Evolutionary conservation across 2,888 invertebrate species (phyloP), one percentile per base, ranked within the genome.

Genomic region (Diadegma fenestrale): DNA sequence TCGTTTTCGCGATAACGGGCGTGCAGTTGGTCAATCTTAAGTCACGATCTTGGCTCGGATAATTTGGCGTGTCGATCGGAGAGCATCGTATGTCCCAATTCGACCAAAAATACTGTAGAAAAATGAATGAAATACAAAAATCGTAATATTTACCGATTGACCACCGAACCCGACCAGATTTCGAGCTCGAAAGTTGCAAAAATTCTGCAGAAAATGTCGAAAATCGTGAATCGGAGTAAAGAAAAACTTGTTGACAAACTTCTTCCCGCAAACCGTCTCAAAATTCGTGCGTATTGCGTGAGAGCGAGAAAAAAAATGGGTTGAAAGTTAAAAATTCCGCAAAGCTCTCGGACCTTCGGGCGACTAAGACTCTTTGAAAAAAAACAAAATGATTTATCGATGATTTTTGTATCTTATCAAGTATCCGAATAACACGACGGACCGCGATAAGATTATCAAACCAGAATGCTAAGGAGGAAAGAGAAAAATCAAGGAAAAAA

Each of bases 381-480:
- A 54, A 90, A 90, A 90, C 90, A 90, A 91, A 75, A 75, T 90
- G 87, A 84, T 86, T 78, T 91, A 91, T 92, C 77, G 77, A 77
- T 66, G 76, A 76, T 77, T 54, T 77, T 76, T 66, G 37, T 77
- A 77, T 77, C 77, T 77, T 77, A 77, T 77, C 77, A 41, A 89
- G 91, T 92, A 86, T 69, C 86, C 85, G 64, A 86, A 89, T 89
- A 86, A 84, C 79, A 54, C 17, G 33, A 37, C 69, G 41, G 17
- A 22, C 43, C 72, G 93, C 72, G 93, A 93, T 93, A 93, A 93
- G 93, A 93, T 93, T 92, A 89, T 10, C 19, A 19, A 48, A 14
- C 5, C 63, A 30, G 43, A 43, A 41, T 17, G 6, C 37, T 26
- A 5, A 58, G 51, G 33, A 45, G 61, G 45, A 48, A 61, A 30